Evolutionary conservation across 2,113 vertebrate genomes (phyloP).

Genomic region (Brachyistius frenatus): DNA sequence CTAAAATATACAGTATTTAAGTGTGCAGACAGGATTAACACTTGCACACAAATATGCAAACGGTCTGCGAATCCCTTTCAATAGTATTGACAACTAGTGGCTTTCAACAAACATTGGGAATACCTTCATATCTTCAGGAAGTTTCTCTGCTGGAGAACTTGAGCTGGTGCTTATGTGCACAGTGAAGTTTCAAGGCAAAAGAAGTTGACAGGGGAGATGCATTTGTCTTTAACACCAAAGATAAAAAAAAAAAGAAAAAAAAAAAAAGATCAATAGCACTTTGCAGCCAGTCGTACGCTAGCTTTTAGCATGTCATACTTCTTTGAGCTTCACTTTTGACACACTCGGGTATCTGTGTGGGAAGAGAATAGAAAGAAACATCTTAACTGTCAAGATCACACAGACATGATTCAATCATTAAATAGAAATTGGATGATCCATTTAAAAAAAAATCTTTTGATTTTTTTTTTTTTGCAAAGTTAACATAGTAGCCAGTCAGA

Average conservation of each 20-base stretch:
- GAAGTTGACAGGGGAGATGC: conserved; percentile 57
- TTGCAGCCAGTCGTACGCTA: conserved; percentile 79
- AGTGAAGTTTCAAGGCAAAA: conserved; percentile 67
- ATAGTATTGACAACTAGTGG: no score
- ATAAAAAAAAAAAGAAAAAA: conserved; percentile 49
- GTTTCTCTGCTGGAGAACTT: not conserved
- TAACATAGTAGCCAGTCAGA: not conserved
- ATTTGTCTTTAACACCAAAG: conserved; percentile 67
- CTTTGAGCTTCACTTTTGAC: conserved; percentile 78
- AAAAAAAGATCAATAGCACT: conserved; percentile 79
- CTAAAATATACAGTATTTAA: not conserved
- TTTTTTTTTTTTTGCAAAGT: not conserved
- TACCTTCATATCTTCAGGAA: not conserved
- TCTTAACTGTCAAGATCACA: no score
- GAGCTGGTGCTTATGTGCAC: not conserved
- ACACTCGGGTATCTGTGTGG: conserved; percentile 45
- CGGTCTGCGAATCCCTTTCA: conserved; percentile 12
- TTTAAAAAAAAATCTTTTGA: not conserved
- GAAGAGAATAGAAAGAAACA: not conserved
- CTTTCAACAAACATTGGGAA: not conserved
- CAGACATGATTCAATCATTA: not conserved
- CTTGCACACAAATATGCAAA: conserved; percentile 18
- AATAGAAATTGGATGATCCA: not conserved
- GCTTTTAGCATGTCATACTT: conserved; percentile 80
- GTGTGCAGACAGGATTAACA: not conserved